Evolutionary conservation across 2,888 invertebrate genomes (phyloP).

Genomic region (Osmoderma eremita): DNA sequence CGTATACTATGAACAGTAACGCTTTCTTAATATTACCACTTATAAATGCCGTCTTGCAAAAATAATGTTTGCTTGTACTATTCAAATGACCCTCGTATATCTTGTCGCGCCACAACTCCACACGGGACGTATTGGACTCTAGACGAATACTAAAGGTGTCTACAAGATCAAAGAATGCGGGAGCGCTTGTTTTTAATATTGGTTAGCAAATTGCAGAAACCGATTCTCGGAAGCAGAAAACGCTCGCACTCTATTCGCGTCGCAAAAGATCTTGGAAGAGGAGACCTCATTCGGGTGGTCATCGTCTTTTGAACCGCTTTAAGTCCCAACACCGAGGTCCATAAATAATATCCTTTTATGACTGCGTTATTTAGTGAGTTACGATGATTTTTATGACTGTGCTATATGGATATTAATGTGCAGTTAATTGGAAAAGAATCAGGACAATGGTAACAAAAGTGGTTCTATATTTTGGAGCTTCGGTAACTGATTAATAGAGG

Average conservation of each 20-base stretch:
- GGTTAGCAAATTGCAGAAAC: slow-evolving; percentile 46
- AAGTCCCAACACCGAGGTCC: slow-evolving; percentile 27
- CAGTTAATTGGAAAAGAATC: too few relatives aligned
- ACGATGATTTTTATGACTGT: slow-evolving; percentile 37
- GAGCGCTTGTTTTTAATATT: slow-evolving; percentile 48
- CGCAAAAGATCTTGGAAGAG: slow-evolving; percentile 1
- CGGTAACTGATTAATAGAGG: too few relatives aligned
- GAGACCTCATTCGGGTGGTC: not conserved
- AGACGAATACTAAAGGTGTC: slow-evolving; percentile 48
- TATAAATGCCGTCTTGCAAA: too few relatives aligned
- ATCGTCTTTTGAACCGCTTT: slow-evolving; percentile 17
- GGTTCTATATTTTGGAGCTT: too few relatives aligned
- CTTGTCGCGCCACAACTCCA: not conserved
- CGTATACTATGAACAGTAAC: too few relatives aligned
- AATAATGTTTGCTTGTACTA: not conserved
- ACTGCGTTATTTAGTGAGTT: slow-evolving; percentile 41
- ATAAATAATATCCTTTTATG: slow-evolving; percentile 43
- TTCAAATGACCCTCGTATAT: not conserved
- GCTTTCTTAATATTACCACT: too few relatives aligned
- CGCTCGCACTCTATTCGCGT: not conserved
- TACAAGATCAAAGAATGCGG: slow-evolving; percentile 47
- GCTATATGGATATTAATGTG: slow-evolving; percentile 16
- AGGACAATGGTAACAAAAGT: too few relatives aligned
- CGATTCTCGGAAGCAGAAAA: slow-evolving; percentile 43
- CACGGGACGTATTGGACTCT: slow-evolving; percentile 46